Percentiles rank a stretch among this genome's conserved stretches.
phyloP scores from a whole-genome alignment of 2,113 vertebrate species.

The Melospiza georgiana region DNA sequence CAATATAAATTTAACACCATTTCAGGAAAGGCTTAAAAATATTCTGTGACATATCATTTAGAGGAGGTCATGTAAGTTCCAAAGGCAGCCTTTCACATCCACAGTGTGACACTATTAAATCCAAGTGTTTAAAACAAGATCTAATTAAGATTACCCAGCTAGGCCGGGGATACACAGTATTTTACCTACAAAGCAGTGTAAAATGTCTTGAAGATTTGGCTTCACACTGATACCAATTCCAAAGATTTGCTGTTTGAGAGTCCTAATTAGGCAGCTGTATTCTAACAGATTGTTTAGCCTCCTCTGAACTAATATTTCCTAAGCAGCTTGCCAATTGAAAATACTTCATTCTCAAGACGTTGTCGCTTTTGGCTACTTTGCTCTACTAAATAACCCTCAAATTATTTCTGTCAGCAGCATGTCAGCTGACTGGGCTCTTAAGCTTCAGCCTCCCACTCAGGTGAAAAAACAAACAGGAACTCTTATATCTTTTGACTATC shows the following conservation, averaged over 20 bases:
- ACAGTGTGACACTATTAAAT: background rate
- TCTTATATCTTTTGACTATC: background rate
- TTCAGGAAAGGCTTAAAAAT: slow-evolving; percentile 11
- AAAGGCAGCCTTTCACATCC: slow-evolving; percentile 5
- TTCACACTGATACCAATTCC: background rate
- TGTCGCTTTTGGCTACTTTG: background rate
- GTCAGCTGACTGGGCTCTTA: background rate
- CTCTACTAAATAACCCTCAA: background rate
- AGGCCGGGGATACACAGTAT: background rate
- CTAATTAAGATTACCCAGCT: slow-evolving; percentile 20
- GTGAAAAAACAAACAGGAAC: background rate
- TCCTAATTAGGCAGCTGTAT: slow-evolving; percentile 15
- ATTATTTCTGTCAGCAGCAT: background rate
- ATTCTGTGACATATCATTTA: background rate
- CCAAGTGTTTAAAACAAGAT: slow-evolving; percentile 24
- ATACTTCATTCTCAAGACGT: background rate
- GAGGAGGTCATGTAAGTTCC: background rate
- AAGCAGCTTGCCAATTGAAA: background rate
- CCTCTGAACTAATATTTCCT: slow-evolving; percentile 6
- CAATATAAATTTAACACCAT: background rate
- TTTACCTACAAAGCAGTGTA: background rate
- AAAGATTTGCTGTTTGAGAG: background rate
- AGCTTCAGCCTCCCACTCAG: background rate
- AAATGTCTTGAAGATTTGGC: background rate
- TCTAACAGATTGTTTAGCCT: background rate